Conservation (phyloP, 2,797 vertebrate genomes). For the Xenops minutus region DNA sequence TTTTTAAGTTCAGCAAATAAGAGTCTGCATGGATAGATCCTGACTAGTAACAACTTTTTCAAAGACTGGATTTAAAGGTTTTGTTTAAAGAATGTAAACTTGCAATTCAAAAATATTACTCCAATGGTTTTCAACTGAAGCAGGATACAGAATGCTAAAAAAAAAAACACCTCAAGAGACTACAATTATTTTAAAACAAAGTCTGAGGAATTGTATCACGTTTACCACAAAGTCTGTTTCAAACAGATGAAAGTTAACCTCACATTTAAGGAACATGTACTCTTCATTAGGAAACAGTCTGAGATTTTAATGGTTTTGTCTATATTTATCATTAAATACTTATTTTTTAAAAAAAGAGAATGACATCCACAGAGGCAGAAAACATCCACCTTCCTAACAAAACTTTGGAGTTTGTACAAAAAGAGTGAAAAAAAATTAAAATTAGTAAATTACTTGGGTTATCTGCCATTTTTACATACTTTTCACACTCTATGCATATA, state of each 20-base stretch:
- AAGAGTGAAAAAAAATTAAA: too few relatives aligned
- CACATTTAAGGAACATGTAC: neutral
- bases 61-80: neutral
- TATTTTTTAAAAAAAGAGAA: neutral
- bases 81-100: neutral
- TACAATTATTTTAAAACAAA: neutral
- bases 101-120: neutral
- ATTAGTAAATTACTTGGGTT: neutral
- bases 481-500: neutral
- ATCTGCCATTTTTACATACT: neutral
- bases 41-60: neutral
- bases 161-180: neutral
- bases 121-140: neutral
- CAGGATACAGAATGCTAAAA: neutral
- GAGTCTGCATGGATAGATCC: neutral
- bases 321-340: neutral
- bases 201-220: neutral
- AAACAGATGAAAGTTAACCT: neutral
- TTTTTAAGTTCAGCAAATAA: neutral
- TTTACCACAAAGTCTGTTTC: neutral
- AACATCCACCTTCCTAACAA: neutral
- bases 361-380: neutral
- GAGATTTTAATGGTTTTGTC: neutral
- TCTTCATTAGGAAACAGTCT: neutral
- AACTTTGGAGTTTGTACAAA: neutral